phyloP scores from a whole-genome alignment of 2,888 invertebrate species.

The Ceraclea dissimilis region DNA sequence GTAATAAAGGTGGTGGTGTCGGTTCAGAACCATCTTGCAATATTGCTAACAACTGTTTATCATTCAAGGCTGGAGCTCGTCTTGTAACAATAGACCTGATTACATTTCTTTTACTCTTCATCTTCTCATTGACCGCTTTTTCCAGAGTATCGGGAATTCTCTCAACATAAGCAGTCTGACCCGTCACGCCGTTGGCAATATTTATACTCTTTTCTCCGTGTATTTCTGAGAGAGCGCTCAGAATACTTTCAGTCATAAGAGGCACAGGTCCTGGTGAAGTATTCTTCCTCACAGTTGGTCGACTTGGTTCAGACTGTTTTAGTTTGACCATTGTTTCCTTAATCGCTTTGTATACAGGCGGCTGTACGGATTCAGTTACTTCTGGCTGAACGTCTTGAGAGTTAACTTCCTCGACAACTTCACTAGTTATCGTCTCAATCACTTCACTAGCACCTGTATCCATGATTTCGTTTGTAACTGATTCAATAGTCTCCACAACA shows the following conservation, averaged over 20 bases:
- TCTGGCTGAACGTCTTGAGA: no score
- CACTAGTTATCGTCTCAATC: neutral
- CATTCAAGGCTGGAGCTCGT: constrained; percentile 15
- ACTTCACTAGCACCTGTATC: neutral
- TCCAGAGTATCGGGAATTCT: neutral
- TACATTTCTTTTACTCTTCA: neutral
- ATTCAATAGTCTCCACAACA: no score
- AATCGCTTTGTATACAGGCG: no score
- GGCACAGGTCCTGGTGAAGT: neutral
- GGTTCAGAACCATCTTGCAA: constrained; percentile 17
- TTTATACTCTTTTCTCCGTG: constrained; percentile 5
- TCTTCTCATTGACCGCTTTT: neutral
- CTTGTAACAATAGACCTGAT: neutral
- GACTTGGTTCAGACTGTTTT: neutral
- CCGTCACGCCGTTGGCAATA: neutral
- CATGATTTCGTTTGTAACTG: no score
- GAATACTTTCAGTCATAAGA: neutral
- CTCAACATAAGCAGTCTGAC: neutral
- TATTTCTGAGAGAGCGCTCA: constrained; percentile 6
- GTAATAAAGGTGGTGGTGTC: neutral
- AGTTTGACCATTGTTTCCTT: no score
- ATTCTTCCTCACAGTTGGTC: neutral
- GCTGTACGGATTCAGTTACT: no score
- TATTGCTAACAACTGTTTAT: constrained; percentile 20
- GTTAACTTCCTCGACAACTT: neutral